Conservation (phyloP, 2,797 vertebrate genomes). For the Gastrophryne carolinensis region DNA sequence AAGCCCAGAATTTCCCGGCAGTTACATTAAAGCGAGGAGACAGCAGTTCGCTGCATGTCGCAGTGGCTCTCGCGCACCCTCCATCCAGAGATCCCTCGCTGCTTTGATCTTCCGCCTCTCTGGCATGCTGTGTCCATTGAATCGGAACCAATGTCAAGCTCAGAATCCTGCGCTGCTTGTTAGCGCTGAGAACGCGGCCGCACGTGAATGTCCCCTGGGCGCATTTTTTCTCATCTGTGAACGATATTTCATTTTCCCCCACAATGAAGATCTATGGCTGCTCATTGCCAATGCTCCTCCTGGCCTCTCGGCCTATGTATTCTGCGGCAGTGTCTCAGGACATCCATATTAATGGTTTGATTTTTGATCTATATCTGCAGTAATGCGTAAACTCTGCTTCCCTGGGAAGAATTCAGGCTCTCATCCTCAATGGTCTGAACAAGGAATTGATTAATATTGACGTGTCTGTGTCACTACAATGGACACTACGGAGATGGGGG, state of each 20-base stretch:
- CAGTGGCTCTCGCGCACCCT: background rate
- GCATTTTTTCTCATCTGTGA: background rate
- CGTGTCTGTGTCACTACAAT: background rate
- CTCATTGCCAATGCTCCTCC: background rate
- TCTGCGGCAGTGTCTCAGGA: background rate
- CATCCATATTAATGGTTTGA: slow-evolving; percentile 2
- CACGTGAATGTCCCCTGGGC: background rate
- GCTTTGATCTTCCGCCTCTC: background rate
- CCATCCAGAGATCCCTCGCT: background rate
- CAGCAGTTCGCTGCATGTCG: too few species aligned
- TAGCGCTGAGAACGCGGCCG: too few species aligned
- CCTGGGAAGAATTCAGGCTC: background rate
- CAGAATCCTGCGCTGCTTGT: background rate
- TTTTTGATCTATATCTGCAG: background rate
- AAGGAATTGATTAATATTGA: slow-evolving; percentile 17
- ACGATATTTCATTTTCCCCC: background rate
- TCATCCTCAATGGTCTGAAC: background rate
- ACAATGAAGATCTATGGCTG: background rate
- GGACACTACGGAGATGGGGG: too few species aligned
- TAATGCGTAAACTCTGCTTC: background rate
- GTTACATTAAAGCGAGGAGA: too few species aligned
- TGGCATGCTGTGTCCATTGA: background rate
- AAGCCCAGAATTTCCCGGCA: too few species aligned
- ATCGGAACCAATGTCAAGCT: background rate
- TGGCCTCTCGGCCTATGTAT: background rate